These are phyloP conservation scores for Syngnathus scovelli DNA, from an alignment of 2,113 vertebrate genomes.

Conservation along the genomic window DNA sequence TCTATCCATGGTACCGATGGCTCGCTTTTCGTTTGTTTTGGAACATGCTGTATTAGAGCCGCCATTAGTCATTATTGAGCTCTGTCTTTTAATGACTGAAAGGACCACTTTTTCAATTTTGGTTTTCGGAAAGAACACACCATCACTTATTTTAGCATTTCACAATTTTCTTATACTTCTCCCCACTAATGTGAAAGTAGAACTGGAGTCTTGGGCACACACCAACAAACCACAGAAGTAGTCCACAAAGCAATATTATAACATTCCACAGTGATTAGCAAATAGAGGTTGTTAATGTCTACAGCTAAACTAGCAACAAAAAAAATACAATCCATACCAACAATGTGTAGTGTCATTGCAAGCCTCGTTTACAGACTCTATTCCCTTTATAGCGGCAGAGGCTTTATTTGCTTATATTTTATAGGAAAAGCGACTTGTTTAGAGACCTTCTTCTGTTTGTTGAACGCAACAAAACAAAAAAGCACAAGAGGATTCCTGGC, in stretches of 20 bases:
- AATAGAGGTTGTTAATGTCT: conserved; percentile 13
- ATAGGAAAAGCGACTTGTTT: neutral
- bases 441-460: neutral
- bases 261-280: conserved; percentile 16
- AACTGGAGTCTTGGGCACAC: conserved; percentile 34
- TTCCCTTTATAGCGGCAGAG: neutral
- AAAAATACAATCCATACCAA: neutral
- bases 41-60: too few relatives aligned
- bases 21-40: neutral
- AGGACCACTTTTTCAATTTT: too few relatives aligned
- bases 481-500: conserved; percentile 8
- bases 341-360: neutral
- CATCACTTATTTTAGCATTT: conserved; percentile 9
- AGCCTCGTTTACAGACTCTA: neutral
- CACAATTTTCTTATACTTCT: conserved; percentile 28
- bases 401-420: conserved; percentile 7
- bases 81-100: too few relatives aligned
- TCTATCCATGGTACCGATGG: neutral
- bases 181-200: conserved; percentile 16
- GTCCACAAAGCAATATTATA: conserved; percentile 28
- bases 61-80: too few relatives aligned
- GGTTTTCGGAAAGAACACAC: neutral
- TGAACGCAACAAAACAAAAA: neutral
- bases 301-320: neutral
- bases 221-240: conserved; percentile 30